Evolutionary conservation across 1,140 invertebrate species (phyloP), one percentile per base, ranked within the genome.

Genomic region (Drosophila yakuba): DNA sequence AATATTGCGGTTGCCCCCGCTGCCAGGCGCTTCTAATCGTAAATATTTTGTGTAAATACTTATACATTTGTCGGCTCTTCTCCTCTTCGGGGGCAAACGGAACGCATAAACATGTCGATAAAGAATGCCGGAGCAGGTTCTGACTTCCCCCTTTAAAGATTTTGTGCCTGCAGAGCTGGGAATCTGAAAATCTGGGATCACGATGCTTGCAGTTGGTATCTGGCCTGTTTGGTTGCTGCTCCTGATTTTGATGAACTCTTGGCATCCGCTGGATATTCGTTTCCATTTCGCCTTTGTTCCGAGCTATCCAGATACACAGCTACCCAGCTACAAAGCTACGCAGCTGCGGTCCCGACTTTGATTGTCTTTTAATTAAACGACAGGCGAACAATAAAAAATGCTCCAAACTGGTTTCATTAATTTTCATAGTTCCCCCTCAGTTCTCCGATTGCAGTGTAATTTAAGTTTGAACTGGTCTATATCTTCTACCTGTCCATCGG

Each of bases 281-380:
- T 41, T 66, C 59, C 44, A 35, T 23, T 47, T 51, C 44, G 45
- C 52, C 63, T 61, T 77, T 77, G 62, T 77, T 60, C 64, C 32
- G 20, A 23, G 43, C 43, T 2, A 45, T 15, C 41, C 41, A 8
- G 28, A 8, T 32, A 32, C 28, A 8, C 28, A 45, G 38, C 77
- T 69, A 74, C 35, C 45, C 17, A 17, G 17, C 45, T 25, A 25
- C 23, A 25, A 3, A 39, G 32, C 74, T 71, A 68, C 23, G 39
- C 41, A 39, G 58, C 38, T 59, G 73, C 45, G 59, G 44, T 63
- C 48, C 74, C 64, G 74, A 83, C 77, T 88, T 83, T 83, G 79
- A 76, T 89, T 83, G 83, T 83, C 83, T 88, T 86, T 86, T 86
- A 86, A 86, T 86, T 86, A 79, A 83, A 62, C 81, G 73, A 85